Base-by-base conservation (phyloP, 2,113 vertebrate genomes). In the Onychostoma macrolepis region DNA sequence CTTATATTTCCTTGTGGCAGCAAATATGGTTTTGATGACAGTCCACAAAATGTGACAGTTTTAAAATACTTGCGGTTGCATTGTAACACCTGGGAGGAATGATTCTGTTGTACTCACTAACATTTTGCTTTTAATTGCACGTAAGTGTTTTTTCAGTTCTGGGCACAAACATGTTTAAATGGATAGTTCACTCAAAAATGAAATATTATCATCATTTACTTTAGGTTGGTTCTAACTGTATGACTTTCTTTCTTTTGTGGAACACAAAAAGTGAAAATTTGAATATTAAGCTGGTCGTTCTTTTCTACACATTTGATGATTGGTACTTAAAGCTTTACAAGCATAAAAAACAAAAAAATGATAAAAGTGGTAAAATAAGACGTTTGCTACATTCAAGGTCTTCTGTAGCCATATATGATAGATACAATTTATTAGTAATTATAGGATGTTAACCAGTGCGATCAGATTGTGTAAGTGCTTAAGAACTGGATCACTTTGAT, bases 21-120 rank as follows among this genome's bases (percentile, higher is more conserved):
- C 72, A 87, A 89, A 78, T 56, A 36, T 53, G 58, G 71, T 87
- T 89, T 79, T 83, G 79, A 87, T 83, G 88, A 89, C 19, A 15
- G 30, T 48, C 15, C 38, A 86, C 83, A 85, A 89, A 89, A 85
- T 43, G 43, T 26, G 56, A n/a, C 24, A 28, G 67, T 77, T 53
- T 53, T 69, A 61, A 43, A 41, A 2, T 38, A 63, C 50, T 65
- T 84, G 72, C 19, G 21, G 48, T 69, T 84, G 85, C 74, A 33
- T 43, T n/a, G 24, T 26, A 21, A 56, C 83, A 85, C 83, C 77
- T 89, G 86, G 77, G 76, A 30, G 38, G 17, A 63, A 83, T 33
- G 6, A 48, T 69, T 58, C 9, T 3, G 4, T 24, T 43, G 10
- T 4, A 28, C 28, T 50, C 45, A 12, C 19, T 58, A 26, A 63